Base-by-base conservation (phyloP, 2,888 invertebrate species). In the Drosophila suboccidentalis region DNA sequence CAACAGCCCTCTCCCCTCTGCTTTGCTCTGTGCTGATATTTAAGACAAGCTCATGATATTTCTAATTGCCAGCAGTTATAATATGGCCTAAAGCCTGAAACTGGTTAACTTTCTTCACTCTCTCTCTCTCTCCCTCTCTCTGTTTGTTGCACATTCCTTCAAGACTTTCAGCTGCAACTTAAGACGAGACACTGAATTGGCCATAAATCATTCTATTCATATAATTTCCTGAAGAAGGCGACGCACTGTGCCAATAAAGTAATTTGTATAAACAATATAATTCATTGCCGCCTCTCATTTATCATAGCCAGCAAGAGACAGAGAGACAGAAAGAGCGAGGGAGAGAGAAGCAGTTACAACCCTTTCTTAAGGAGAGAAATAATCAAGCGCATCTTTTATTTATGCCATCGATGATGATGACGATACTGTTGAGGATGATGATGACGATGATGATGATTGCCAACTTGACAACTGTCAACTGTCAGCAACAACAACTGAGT, bases 181-280 rank as follows among this genome's bases (percentile, higher is more conserved):
- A 38, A 60, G n/a, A 22, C 53, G 13, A 29, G 43, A 36, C 26
- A 26, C 41, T 29, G 44, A 55, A 54, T 71, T 71, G 54, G 63
- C 81, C 70, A 78, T 76, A 69, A 83, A 80, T 87, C 71, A 83
- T 74, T 71, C 70, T 50, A 70, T 76, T 69, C 63, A 72, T 68
- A 78, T 87, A 74, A 86, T 83, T 87, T 83, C 41, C 63, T 26
- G 51, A 63, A 43, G 51, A 4, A 50, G 71, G 65, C 74, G 76
- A 60, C 68, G 69, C 75, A 66, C 64, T 54, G 72, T 64, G 83
- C 78, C 89, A 84, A 89, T 89, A 82, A 89, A 85, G 82, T 89
- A 85, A 85, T 85, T 85, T 85, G 84, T 84, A 87, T 87, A 87
- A 85, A 84, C 87, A 89, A 85, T 84, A 76, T 89, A 84, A 89